Evolutionary conservation across 2,888 invertebrate species (phyloP).

Genomic region (Torymus auratus): DNA sequence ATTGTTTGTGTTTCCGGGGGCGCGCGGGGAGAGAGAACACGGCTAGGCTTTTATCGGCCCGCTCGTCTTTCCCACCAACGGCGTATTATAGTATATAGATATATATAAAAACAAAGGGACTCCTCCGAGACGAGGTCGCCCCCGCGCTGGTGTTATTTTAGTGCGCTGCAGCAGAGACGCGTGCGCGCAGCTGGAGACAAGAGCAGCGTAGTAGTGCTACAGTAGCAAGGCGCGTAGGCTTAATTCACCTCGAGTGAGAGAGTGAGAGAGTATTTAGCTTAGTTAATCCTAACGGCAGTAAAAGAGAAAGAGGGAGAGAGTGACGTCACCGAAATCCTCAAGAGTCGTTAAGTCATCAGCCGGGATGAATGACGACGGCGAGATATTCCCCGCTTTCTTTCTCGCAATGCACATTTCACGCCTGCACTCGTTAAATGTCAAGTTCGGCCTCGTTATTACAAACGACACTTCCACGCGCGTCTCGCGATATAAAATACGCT

Average conservation of each 20-base stretch:
- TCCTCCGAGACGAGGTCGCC: slow-evolving; percentile 13
- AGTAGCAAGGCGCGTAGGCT: slow-evolving; percentile 57
- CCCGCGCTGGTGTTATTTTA: slow-evolving; percentile 69
- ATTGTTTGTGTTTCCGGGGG: too few relatives aligned
- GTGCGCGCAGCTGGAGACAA: too few relatives aligned
- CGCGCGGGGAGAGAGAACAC: slow-evolving; percentile 3
- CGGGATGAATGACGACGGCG: slow-evolving; percentile 13
- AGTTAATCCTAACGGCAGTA: slow-evolving; percentile 66
- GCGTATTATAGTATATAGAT: too few relatives aligned
- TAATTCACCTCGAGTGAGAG: slow-evolving; percentile 65
- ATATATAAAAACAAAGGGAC: slow-evolving; percentile 24
- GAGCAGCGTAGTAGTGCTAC: too few relatives aligned
- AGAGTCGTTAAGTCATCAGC: slow-evolving; percentile 6
- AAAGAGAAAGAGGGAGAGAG: too few relatives aligned
- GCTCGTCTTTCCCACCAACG: neutral
- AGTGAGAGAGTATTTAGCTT: slow-evolving; percentile 63
- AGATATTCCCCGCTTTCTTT: neutral
- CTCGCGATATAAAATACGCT: neutral
- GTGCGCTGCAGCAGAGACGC: slow-evolving; percentile 62
- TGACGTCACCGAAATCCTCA: slow-evolving; percentile 26
- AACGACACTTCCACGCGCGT: neutral
- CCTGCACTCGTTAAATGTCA: slow-evolving; percentile 33
- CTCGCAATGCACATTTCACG: slow-evolving; percentile 1
- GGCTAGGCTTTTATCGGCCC: slow-evolving; percentile 31
- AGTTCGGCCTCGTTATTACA: slow-evolving; percentile 30